phyloP scores from a whole-genome alignment of 1,140 invertebrate genomes.

The Cardiocondyla obscurior region DNA sequence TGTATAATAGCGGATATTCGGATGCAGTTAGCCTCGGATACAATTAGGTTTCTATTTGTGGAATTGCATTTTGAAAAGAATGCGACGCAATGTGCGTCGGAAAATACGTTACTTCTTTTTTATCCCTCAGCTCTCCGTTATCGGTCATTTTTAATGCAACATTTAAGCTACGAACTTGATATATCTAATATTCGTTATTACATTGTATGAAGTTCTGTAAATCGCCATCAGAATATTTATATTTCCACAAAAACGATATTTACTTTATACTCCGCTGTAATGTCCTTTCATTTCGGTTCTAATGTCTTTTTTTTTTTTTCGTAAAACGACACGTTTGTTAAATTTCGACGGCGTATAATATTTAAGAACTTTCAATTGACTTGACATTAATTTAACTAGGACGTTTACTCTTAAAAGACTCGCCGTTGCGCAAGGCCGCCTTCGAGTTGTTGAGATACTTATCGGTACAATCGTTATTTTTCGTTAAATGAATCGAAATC shows the following conservation, averaged over 20 bases:
- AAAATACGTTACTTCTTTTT: not conserved
- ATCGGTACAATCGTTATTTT: conserved; percentile 57
- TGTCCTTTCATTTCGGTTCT: not conserved
- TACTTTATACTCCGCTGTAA: not conserved
- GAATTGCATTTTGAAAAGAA: not conserved
- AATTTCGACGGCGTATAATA: not conserved
- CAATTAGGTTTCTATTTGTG: not conserved
- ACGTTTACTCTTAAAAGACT: not conserved
- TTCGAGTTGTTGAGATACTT: conserved; percentile 3
- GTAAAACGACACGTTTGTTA: not conserved
- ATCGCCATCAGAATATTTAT: not conserved
- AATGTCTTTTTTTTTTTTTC: too few species aligned
- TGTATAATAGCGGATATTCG: conserved; percentile 23
- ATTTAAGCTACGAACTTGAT: conserved; percentile 7
- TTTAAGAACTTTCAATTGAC: not conserved
- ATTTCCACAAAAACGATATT: not conserved
- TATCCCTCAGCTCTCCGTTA: not conserved
- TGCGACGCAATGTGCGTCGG: not conserved
- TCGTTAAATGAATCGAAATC: conserved; percentile 68
- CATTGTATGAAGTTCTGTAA: not conserved
- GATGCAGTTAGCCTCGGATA: conserved; percentile 49
- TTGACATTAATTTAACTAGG: not conserved
- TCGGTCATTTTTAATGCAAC: not conserved
- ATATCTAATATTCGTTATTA: not conserved
- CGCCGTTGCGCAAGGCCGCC: not conserved